Conservation (phyloP, 1,140 invertebrate genomes). For the Hylyphantes graminicola region DNA sequence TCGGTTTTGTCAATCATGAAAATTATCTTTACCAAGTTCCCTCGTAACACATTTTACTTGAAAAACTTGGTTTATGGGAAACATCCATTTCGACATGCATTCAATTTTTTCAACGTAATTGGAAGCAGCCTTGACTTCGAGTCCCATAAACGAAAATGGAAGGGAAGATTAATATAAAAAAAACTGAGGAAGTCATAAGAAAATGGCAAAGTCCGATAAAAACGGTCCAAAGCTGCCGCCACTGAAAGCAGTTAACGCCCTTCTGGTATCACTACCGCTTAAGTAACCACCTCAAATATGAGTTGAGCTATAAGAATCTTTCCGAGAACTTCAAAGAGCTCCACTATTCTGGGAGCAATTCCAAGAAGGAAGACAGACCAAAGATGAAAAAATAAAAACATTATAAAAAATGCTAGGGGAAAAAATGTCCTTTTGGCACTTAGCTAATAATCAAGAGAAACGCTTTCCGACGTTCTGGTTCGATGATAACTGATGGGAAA, state of each 20-base stretch:
- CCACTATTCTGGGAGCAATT: constrained; percentile 37
- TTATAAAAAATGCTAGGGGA: constrained; percentile 10
- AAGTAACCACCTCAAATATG: constrained; percentile 43
- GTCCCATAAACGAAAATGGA: too few relatives aligned
- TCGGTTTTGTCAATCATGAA: too few relatives aligned
- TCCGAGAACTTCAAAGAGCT: constrained; percentile 42
- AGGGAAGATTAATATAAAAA: too few relatives aligned
- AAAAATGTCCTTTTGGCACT: constrained; percentile 38
- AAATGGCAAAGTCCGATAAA: constrained; percentile 35
- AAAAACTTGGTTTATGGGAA: too few relatives aligned
- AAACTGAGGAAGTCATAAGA: neutral
- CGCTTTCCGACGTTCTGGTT: constrained; percentile 10
- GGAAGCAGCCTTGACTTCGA: too few relatives aligned
- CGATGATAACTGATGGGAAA: constrained; percentile 31
- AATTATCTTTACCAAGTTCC: too few relatives aligned
- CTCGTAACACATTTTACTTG: too few relatives aligned
- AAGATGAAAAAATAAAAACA: constrained; percentile 33
- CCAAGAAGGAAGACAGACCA: constrained; percentile 14
- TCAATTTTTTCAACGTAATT: too few relatives aligned
- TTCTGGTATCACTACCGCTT: constrained; percentile 14
- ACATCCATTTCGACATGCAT: too few relatives aligned
- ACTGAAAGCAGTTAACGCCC: constrained; percentile 35
- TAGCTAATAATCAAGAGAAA: constrained; percentile 25
- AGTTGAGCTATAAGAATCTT: constrained; percentile 27
- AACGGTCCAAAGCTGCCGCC: constrained; percentile 37